Evolutionary conservation across 1,140 invertebrate species (phyloP).

Genomic region (Pogonomyrmex californicus): DNA sequence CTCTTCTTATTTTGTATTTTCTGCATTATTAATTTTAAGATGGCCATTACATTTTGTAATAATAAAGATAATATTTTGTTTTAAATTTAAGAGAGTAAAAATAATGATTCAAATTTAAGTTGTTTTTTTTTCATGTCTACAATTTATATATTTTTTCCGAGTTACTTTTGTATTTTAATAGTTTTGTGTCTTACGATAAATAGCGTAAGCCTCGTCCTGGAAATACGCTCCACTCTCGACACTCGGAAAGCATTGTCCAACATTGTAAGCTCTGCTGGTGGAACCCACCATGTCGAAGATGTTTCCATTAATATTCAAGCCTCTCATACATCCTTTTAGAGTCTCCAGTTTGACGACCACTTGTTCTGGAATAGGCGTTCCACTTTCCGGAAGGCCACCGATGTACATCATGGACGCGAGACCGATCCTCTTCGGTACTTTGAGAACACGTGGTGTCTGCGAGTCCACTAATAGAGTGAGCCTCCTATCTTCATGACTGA

Average conservation of each 20-base stretch:
- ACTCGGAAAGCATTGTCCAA: constrained; percentile 95
- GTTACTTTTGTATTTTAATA: background rate
- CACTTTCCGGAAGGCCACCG: constrained; percentile 91
- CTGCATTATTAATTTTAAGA: background rate
- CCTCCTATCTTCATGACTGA: constrained; percentile 89
- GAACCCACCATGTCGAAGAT: constrained; percentile 92
- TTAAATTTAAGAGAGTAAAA: constrained; percentile 18
- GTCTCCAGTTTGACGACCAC: constrained; percentile 91
- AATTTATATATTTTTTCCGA: background rate
- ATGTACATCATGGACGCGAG: constrained; percentile 92
- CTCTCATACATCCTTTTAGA: constrained; percentile 94
- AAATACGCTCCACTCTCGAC: constrained; percentile 96
- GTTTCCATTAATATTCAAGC: constrained; percentile 92
- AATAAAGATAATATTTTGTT: background rate
- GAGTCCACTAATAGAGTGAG: constrained; percentile 91
- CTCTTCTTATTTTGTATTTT: background rate
- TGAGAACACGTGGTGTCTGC: constrained; percentile 88
- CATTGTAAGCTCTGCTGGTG: constrained; percentile 89
- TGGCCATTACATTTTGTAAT: background rate
- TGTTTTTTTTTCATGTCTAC: background rate
- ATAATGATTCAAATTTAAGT: background rate
- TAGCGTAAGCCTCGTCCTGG: constrained; percentile 93
- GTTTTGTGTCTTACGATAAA: constrained; percentile 90
- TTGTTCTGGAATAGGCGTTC: constrained; percentile 86
- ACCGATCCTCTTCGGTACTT: constrained; percentile 90